phyloP scores from a whole-genome alignment of 53 echinoderm and acorn worm species.

The Holothuria leucospilota region DNA sequence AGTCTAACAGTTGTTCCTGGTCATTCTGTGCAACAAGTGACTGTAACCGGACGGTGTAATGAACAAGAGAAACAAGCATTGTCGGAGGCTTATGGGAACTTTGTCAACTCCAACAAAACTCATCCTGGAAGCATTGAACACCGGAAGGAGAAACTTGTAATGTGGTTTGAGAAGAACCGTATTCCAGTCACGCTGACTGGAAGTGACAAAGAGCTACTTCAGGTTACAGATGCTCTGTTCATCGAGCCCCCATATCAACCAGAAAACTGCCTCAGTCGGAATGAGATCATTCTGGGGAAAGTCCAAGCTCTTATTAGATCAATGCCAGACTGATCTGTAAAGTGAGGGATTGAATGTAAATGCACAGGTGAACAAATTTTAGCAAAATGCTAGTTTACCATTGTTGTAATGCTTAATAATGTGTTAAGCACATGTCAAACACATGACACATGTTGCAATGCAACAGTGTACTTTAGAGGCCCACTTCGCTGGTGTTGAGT shows the following conservation, averaged over 20 bases:
- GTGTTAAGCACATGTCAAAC: too few species aligned
- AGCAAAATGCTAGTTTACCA: too few species aligned
- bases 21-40: conserved; percentile 64
- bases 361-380: too few species aligned
- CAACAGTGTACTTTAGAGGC: too few species aligned
- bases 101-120: conserved; percentile 34
- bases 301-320: conserved; percentile 83
- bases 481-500: too few species aligned
- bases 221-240: conserved; percentile 78
- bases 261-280: conserved; percentile 88
- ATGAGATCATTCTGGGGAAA: conserved; percentile 91
- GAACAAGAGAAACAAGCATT: conserved; percentile 31
- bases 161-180: conserved; percentile 85
- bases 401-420: too few species aligned
- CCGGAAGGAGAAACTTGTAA: conserved; percentile 70
- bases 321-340: conserved; percentile 53
- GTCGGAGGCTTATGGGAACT: conserved; percentile 42
- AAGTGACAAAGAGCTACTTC: conserved; percentile 67
- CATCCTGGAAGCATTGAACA: conserved; percentile 39
- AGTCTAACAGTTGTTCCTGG: conserved; percentile 68
- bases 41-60: conserved; percentile 35
- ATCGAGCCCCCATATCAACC: conserved; percentile 88
- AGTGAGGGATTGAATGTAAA: neutral
- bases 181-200: conserved; percentile 78
- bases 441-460: too few species aligned